Evolutionary conservation across 2,113 vertebrate genomes (phyloP).

Genomic region (Microcebus jonahi): DNA sequence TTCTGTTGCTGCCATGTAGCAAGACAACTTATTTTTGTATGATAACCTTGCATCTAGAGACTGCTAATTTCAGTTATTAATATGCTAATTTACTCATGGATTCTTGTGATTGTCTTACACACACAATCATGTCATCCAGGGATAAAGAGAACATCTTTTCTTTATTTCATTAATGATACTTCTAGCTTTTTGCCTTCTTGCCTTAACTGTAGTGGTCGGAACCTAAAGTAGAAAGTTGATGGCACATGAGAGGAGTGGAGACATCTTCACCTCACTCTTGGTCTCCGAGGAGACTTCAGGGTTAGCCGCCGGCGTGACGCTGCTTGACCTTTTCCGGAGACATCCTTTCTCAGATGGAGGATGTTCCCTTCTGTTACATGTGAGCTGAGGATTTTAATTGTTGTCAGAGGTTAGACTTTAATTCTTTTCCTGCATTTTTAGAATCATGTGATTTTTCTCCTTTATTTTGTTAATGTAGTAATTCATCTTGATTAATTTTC

Average conservation of each 20-base stretch:
- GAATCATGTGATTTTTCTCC: neutral
- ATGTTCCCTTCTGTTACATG: neutral
- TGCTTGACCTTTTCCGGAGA: neutral
- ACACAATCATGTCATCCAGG: neutral
- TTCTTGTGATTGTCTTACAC: neutral
- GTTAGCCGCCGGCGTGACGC: neutral
- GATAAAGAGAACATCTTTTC: neutral
- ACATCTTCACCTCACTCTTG: neutral
- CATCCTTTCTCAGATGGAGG: neutral
- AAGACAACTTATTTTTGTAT: neutral
- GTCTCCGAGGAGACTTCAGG: neutral
- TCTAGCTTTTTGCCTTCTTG: neutral
- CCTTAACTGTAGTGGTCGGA: neutral
- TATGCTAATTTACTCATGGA: neutral
- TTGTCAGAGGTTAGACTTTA: neutral
- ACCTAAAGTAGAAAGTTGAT: neutral
- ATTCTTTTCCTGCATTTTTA: neutral
- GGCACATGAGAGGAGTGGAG: neutral
- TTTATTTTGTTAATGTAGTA: neutral
- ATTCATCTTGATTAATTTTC: neutral
- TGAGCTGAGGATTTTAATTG: neutral
- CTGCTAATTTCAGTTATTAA: neutral
- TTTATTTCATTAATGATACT: neutral
- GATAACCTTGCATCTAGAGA: neutral
- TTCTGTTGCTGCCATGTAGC: neutral